Evolutionary conservation across 1,140 invertebrate genomes (phyloP), one percentile per base, ranked within the genome.

Genomic region (Zaprionus vittiger): DNA sequence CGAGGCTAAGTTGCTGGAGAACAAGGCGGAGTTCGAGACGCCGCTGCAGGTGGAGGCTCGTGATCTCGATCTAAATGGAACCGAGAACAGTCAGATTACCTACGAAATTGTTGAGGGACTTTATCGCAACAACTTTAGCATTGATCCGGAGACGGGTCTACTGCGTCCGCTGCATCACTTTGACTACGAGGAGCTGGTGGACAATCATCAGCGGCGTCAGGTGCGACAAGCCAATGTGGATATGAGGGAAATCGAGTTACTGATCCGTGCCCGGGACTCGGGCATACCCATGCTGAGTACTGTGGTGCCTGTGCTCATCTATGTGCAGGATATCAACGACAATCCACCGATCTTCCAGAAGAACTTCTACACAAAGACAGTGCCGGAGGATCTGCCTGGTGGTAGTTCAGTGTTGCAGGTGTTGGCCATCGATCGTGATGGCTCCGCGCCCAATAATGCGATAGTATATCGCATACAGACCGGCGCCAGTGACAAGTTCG

Each of bases 401-500:
- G 97, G 97, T 1, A 97, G 96, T 59, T 95, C 95, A 31, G 95
- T 98, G 59, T 84, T 98, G 1, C 96, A 97, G 93, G 96, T 98
- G 3, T 95, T 95, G 93, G 97, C 98, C 1, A 95, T 95, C 77
- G 98, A 99, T 93, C 94, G 94, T 2, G 98, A 99, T 93, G 95
- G 96, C 1, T 98, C 97, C 1, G 94, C 96, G 2, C 96, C 97
- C 1, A 98, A 98, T 92, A 98, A 97, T 92, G 94, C 95, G 61
- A 93, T 99, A 1, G 96, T 97, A 5, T 99, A 99, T 92, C 94
- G 97, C 73, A 97, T 99, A 55, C 95, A 96, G 89, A 95, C 95
- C 70, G 98, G 98, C 5, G 97, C 97, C 2, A 95, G 95, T 26
- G 98, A 99, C 90, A 99, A 99, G 93, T 99, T 99, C 93, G 95